Conservation (phyloP, 2,797 vertebrate genomes). For the Amphiprion clarkii region DNA sequence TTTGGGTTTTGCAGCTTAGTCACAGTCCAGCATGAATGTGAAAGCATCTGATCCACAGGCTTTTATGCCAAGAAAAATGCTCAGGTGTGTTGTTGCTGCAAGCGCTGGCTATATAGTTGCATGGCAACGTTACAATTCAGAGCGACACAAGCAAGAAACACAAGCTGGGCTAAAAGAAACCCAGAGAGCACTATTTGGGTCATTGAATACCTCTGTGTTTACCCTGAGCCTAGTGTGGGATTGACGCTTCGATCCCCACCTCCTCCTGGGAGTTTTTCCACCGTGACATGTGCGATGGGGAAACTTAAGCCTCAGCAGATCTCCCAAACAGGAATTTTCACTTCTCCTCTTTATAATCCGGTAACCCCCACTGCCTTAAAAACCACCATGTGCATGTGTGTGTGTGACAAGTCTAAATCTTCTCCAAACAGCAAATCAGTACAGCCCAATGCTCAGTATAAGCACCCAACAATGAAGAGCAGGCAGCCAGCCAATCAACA, state of each 20-base stretch:
- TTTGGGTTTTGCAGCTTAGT: conserved; percentile 32
- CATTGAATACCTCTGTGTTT: conserved; percentile 79
- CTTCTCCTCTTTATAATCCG: conserved; percentile 80
- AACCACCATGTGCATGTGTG: conserved; percentile 62
- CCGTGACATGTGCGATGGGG: conserved; percentile 71
- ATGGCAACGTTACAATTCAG: conserved; percentile 69
- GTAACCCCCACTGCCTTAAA: conserved; percentile 77
- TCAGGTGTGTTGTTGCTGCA: conserved; percentile 63
- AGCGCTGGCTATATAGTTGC: conserved; percentile 61
- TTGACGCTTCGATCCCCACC: conserved; percentile 73
- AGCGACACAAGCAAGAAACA: conserved; percentile 65
- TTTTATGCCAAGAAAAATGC: conserved; percentile 55
- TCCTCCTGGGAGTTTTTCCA: conserved; percentile 79
- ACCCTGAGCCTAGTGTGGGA: conserved; percentile 71
- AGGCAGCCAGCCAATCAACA: conserved; percentile 73
- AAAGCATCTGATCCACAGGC: conserved; percentile 48
- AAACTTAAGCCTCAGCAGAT: conserved; percentile 81
- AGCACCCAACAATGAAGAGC: conserved; percentile 67
- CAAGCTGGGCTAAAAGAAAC: conserved; percentile 65
- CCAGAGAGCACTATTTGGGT: conserved; percentile 65
- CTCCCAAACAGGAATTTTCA: conserved; percentile 88
- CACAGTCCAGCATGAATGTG: conserved; percentile 26
- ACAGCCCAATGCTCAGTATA: conserved; percentile 68
- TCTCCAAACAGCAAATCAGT: conserved; percentile 83
- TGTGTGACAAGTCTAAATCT: conserved; percentile 90